Evolutionary conservation across 2,113 vertebrate genomes (phyloP), one percentile per base, ranked within the genome.

Genomic region (Candoia aspera): DNA sequence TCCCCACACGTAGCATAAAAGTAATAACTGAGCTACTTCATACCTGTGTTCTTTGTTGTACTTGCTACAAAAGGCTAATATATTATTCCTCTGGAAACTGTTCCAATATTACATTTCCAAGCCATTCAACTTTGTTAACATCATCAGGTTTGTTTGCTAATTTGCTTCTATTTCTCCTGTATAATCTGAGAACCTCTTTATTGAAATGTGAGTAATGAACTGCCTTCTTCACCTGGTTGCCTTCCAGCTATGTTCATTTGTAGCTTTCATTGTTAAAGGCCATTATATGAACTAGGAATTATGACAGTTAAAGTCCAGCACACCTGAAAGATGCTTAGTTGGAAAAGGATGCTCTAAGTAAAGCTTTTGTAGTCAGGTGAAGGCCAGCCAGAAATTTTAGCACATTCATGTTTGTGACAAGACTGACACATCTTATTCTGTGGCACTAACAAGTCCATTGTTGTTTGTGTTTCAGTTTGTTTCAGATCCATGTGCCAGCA

Each of bases 401-500:
- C 91, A 26, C 26, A 49, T 94, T 90, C 92, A 87, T 0, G 0
- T 91, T 94, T 49, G 5, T 60, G 73, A 79, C 88, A 64, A 29
- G 88, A 68, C 8, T 93, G 11, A 33, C 17, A 33, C 84, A 93
- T 94, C 59, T 29, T n/a, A 21, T 29, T 90, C 95, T 55, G 90
- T 54, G 37, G 26, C 79, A 12, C 94, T 96, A 95, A 97, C 54
- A 97, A 96, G 97, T 96, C 93, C 94, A 87, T 64, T 94, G 87
- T 86, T 91, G 91, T 97, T 95, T 97, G 95, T 4, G 92, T 91
- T 79, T 88, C 97, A 99, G 99, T 98, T 99, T 96, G 97, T 98
- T 96, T 97, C 96, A 96, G 99, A 99, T 96, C 98, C 98, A 62
- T 99, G 99, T 94, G 97, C 97, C 97, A 99, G 98, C 98, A 98